These are phyloP conservation scores for Botia kubotai DNA, from an alignment of 2,797 vertebrate genomes.

Conservation along the genomic window DNA sequence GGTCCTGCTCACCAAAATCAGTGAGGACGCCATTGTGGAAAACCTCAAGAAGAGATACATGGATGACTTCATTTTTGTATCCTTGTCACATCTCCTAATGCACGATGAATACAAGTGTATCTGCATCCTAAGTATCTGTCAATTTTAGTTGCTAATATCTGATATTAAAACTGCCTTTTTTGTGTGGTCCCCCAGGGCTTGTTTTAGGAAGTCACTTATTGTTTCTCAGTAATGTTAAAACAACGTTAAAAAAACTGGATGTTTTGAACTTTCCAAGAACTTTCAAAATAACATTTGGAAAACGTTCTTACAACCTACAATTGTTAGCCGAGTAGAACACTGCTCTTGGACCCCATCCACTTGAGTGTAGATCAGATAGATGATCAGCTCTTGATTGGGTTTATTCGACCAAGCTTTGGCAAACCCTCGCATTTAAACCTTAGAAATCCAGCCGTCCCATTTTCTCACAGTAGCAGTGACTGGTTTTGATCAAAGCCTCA, in stretches of 20 bases:
- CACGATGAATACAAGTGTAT: not conserved
- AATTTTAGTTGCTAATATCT: not conserved
- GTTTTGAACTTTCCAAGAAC: too few relatives aligned
- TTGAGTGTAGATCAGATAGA: slow-evolving; percentile 23
- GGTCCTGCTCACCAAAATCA: slow-evolving; percentile 96
- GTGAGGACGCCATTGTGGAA: slow-evolving; percentile 95
- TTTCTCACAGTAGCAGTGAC: slow-evolving; percentile 44
- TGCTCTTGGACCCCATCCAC: slow-evolving; percentile 21
- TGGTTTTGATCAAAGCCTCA: slow-evolving; percentile 34
- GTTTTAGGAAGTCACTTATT: not conserved
- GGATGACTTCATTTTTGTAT: slow-evolving; percentile 99
- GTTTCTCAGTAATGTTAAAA: not conserved
- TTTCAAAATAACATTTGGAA: too few relatives aligned
- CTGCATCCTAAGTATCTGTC: too few relatives aligned
- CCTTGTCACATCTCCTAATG: slow-evolving; percentile 73
- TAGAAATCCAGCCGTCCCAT: slow-evolving; percentile 8
- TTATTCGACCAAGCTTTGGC: slow-evolving; percentile 56
- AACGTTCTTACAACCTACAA: too few relatives aligned
- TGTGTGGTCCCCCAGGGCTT: too few relatives aligned
- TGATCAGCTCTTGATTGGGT: slow-evolving; percentile 41
- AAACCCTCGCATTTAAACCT: slow-evolving; percentile 2
- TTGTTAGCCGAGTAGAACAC: not conserved
- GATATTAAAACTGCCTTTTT: not conserved
- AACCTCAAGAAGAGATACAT: slow-evolving; percentile 98
- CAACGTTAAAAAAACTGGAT: too few relatives aligned